Conservation (phyloP, 2,113 vertebrate species). For the Mohoua ochrocephala region DNA sequence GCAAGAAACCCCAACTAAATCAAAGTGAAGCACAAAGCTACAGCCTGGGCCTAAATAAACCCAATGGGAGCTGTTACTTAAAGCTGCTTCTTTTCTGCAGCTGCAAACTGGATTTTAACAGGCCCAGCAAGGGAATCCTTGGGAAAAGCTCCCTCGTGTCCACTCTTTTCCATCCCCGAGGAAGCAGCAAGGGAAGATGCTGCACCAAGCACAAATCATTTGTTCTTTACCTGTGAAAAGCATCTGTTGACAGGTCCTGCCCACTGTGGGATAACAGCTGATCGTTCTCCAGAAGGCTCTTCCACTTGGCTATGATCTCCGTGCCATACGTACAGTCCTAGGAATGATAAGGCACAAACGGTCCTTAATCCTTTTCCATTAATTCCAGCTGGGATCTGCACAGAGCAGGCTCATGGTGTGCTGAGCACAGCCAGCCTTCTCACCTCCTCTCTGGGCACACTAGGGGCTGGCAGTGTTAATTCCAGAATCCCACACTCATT, state of each 20-base stretch:
- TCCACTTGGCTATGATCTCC: conserved; percentile 90
- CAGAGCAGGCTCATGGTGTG: not conserved
- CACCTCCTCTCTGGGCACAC: not conserved
- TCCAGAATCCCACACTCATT: not conserved
- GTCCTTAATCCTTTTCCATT: not conserved
- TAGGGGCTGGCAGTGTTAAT: not conserved
- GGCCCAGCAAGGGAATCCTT: not conserved
- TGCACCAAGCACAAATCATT: not conserved
- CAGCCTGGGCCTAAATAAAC: not conserved
- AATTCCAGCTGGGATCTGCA: not conserved
- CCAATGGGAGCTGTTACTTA: not conserved
- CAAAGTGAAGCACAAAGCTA: not conserved
- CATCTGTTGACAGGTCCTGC: conserved; percentile 87
- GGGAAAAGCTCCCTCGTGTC: not conserved
- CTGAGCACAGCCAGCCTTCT: not conserved
- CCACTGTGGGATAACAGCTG: conserved; percentile 81
- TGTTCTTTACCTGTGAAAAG: conserved; percentile 86
- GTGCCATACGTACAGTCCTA: conserved; percentile 88
- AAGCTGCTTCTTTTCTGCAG: not conserved
- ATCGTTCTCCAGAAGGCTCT: conserved; percentile 87
- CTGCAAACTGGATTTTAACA: not conserved
- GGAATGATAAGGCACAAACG: not conserved
- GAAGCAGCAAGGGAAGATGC: not conserved
- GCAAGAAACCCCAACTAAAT: not conserved
- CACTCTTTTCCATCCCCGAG: not conserved